These are phyloP conservation scores for Cactoblastis cactorum DNA, from an alignment of 2,888 invertebrate genomes.

Conservation along the genomic window DNA sequence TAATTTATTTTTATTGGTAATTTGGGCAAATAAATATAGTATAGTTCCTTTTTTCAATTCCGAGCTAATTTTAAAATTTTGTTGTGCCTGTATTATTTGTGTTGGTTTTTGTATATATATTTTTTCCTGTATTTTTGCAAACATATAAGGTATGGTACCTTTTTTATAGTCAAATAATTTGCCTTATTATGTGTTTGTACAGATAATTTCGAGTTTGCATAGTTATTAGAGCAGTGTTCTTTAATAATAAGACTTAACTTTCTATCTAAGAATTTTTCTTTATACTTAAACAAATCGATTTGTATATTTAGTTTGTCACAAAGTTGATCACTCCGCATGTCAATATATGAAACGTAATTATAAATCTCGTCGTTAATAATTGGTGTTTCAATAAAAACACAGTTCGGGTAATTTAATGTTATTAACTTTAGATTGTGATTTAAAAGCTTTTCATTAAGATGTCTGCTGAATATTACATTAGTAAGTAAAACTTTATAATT, in stretches of 20 bases:
- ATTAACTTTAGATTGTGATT: neutral
- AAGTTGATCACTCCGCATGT: neutral
- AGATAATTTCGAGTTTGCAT: neutral
- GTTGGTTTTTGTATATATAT: neutral
- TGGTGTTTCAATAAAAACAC: neutral
- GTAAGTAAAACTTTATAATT: neutral
- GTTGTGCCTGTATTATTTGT: neutral
- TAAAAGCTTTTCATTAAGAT: neutral
- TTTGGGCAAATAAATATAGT: neutral
- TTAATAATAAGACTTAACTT: neutral
- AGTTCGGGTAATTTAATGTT: neutral
- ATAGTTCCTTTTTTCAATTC: neutral
- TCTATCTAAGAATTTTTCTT: neutral
- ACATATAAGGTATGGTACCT: neutral
- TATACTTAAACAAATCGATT: neutral
- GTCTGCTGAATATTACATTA: neutral
- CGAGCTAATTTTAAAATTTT: neutral
- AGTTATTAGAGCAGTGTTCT: neutral
- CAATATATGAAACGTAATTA: neutral
- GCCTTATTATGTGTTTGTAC: neutral
- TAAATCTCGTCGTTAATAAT: neutral
- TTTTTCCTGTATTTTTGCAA: neutral
- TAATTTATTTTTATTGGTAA: neutral
- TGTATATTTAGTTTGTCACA: neutral
- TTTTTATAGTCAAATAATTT: neutral